These are phyloP conservation scores for Drosophila putrida DNA, from an alignment of 2,888 invertebrate genomes.

Conservation along the genomic window DNA sequence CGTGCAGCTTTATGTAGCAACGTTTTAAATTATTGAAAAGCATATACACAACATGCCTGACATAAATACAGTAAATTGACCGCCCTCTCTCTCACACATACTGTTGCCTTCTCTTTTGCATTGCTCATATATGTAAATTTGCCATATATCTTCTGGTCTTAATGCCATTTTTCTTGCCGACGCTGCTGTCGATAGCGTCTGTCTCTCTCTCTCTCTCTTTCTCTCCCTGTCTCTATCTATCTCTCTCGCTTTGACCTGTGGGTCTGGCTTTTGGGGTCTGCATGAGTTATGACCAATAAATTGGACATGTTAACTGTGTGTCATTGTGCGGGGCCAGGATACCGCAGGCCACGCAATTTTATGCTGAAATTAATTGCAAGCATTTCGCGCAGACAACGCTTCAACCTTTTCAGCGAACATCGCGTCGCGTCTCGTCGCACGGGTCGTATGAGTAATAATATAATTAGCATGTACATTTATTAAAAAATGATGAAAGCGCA, in stretches of 20 bases:
- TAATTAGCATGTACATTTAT: slow-evolving; percentile 78
- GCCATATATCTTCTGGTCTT: slow-evolving; percentile 70
- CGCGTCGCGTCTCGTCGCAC: slow-evolving; percentile 27
- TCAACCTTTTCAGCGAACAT: slow-evolving; percentile 8
- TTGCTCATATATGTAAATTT: slow-evolving; percentile 62
- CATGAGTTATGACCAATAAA: slow-evolving; percentile 81
- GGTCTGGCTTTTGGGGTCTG: slow-evolving; percentile 47
- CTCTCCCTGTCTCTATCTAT: slow-evolving; percentile 18
- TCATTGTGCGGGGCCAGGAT: slow-evolving; percentile 48
- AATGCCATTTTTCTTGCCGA: slow-evolving; percentile 73
- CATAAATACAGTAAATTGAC: slow-evolving; percentile 71
- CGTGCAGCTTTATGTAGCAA: slow-evolving; percentile 34
- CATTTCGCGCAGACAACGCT: slow-evolving; percentile 60
- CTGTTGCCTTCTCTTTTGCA: slow-evolving; percentile 21
- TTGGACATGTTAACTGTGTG: slow-evolving; percentile 81
- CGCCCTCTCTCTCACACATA: slow-evolving; percentile 15
- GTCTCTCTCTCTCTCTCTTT: slow-evolving; percentile 21
- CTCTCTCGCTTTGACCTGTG: slow-evolving; percentile 28
- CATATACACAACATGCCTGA: slow-evolving; percentile 33
- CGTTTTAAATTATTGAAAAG: slow-evolving; percentile 70
- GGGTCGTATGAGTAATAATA: slow-evolving; percentile 77
- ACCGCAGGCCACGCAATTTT: slow-evolving; percentile 75
- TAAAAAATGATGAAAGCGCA: slow-evolving; percentile 77
- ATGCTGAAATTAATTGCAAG: slow-evolving; percentile 76
- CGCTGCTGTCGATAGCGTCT: slow-evolving; percentile 59